Percentiles rank a stretch among this genome's conserved stretches.
Conservation (phyloP, 2,113 vertebrate species). For the Antechinus flavipes region DNA sequence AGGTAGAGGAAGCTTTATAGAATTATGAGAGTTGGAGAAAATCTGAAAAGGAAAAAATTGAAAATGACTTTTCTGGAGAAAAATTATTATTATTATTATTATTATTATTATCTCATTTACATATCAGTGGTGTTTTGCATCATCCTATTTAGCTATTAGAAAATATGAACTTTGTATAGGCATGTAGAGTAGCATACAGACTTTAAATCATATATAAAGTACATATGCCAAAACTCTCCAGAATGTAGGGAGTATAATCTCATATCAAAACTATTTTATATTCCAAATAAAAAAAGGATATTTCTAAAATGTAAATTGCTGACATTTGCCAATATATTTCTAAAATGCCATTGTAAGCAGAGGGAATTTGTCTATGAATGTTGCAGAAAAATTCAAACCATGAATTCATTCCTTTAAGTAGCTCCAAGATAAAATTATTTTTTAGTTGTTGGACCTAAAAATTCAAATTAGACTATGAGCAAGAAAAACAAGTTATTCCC, state of each 20-base stretch:
- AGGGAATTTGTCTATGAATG: slow-evolving; percentile 45
- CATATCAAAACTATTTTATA: slow-evolving; percentile 56
- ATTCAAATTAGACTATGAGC: neutral
- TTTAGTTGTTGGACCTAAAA: neutral
- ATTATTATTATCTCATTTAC: neutral
- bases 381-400: slow-evolving; percentile 53
- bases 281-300: slow-evolving; percentile 55
- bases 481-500: neutral
- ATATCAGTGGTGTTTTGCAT: slow-evolving; percentile 5
- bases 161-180: slow-evolving; percentile 10
- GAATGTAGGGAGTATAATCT: slow-evolving; percentile 25
- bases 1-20: neutral
- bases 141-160: neutral
- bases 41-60: neutral
- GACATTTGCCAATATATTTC: slow-evolving; percentile 61
- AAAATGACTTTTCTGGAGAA: neutral
- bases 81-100: neutral
- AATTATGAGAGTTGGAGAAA: neutral
- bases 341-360: slow-evolving; percentile 46
- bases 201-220: slow-evolving; percentile 24
- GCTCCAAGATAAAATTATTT: slow-evolving; percentile 29
- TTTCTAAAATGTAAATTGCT: slow-evolving; percentile 62
- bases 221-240: slow-evolving; percentile 34
- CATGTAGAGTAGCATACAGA: slow-evolving; percentile 2
- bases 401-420: slow-evolving; percentile 50